Evolutionary conservation across 2,113 vertebrate species (phyloP).

Genomic region (Oxyruncus cristatus): DNA sequence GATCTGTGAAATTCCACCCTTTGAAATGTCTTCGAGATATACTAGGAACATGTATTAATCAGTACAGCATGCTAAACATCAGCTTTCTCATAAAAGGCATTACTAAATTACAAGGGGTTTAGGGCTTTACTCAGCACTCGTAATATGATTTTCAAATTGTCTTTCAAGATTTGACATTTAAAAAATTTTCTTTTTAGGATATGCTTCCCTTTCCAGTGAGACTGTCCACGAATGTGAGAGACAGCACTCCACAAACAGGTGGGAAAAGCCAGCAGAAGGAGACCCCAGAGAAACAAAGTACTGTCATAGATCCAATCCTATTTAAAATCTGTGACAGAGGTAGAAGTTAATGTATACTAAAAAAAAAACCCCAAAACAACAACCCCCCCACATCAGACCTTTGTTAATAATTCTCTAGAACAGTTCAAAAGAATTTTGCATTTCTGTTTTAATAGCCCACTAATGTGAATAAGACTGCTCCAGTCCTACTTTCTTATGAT

Average conservation of each 20-base stretch:
- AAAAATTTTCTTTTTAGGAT: not conserved
- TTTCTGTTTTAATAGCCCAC: not conserved
- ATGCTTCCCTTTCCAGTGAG: not conserved
- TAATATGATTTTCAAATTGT: not conserved
- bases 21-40: not conserved
- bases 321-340: not conserved
- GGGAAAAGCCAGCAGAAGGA: not conserved
- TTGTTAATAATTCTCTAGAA: not conserved
- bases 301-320: not conserved
- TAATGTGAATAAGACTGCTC: not conserved
- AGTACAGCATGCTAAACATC: not conserved
- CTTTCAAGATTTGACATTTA: not conserved
- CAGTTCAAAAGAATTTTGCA: not conserved
- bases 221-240: not conserved
- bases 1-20: not conserved
- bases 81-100: not conserved
- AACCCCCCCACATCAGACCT: fast-evolving
- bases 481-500: not conserved
- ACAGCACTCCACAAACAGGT: not conserved
- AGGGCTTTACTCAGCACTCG: not conserved
- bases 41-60: not conserved
- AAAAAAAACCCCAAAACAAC: not conserved
- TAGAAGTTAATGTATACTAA: not conserved
- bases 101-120: not conserved
- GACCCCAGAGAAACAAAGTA: not conserved